A percentile compares a stretch with the other conserved stretches of the same genome.
Evolutionary conservation across 2,888 invertebrate genomes (phyloP).

Genomic region (Cephonodes hylas): DNA sequence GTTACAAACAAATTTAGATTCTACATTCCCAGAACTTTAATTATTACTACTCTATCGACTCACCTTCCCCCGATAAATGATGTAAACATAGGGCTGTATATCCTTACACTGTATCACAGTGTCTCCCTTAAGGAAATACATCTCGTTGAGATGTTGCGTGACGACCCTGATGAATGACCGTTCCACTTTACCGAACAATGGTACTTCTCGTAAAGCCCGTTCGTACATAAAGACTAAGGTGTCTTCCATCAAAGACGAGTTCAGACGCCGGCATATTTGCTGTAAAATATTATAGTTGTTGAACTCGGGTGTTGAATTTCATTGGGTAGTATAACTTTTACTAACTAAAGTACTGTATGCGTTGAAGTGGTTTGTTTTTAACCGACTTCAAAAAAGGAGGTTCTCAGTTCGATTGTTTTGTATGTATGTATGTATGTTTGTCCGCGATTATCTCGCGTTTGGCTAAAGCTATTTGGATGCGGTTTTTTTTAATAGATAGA

Average conservation of each 20-base stretch:
- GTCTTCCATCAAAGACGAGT: constrained; percentile 78
- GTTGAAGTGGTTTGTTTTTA: not conserved
- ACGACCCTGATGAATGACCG: constrained; percentile 77
- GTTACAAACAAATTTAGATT: too few species aligned
- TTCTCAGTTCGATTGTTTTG: too few species aligned
- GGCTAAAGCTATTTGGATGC: too few species aligned
- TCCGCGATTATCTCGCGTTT: too few species aligned
- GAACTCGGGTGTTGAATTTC: not conserved
- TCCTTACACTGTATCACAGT: constrained; percentile 73
- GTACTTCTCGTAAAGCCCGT: constrained; percentile 74
- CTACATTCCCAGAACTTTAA: too few species aligned
- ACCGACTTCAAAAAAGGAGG: too few species aligned
- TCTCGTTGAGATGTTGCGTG: constrained; percentile 74
- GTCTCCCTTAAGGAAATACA: constrained; percentile 75
- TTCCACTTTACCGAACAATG: constrained; percentile 76
- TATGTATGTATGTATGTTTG: too few species aligned
- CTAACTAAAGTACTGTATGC: not conserved
- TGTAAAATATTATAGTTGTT: constrained; percentile 24
- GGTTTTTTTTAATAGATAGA: too few species aligned
- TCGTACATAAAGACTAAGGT: constrained; percentile 78
- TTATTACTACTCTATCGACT: constrained; percentile 3
- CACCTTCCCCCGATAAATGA: constrained; percentile 78
- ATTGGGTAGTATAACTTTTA: not conserved
- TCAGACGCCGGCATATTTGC: constrained; percentile 73
- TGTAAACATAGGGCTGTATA: constrained; percentile 70